Percentiles rank a stretch among this genome's conserved stretches.
Evolutionary conservation across 2,113 vertebrate species (phyloP).

Genomic region (Sander vitreus): DNA sequence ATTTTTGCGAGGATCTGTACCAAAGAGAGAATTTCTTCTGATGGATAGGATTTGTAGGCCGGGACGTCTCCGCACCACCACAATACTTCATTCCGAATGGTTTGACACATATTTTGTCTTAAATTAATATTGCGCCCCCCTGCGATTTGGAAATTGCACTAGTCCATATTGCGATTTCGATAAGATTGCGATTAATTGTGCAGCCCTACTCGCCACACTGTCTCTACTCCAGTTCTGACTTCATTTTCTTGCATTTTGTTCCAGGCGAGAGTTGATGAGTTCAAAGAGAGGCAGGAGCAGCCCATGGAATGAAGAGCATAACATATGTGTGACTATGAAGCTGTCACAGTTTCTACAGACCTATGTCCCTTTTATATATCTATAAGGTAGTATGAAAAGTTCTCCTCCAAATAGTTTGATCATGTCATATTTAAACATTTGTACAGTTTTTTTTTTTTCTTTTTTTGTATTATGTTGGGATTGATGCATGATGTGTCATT

Average conservation of each 20-base stretch:
- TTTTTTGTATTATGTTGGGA: slow-evolving; percentile 25
- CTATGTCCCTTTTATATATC: neutral
- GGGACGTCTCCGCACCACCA: no score
- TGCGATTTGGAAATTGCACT: no score
- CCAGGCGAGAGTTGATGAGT: slow-evolving; percentile 86
- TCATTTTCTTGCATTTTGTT: slow-evolving; percentile 37
- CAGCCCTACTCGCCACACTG: neutral
- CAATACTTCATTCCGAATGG: no score
- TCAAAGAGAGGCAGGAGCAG: slow-evolving; percentile 82
- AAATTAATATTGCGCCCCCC: no score
- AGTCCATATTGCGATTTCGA: no score
- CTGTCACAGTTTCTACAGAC: neutral
- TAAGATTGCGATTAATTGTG: no score
- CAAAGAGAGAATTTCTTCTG: no score
- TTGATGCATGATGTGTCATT: slow-evolving; percentile 23
- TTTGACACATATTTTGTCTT: no score
- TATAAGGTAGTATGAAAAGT: no score
- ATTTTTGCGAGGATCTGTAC: no score
- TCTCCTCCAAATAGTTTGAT: neutral
- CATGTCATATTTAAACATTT: slow-evolving; percentile 34
- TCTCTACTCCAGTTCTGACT: slow-evolving; percentile 1
- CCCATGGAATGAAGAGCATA: slow-evolving; percentile 84
- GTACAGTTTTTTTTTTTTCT: slow-evolving; percentile 45
- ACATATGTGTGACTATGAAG: neutral
- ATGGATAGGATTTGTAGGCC: no score